phyloP scores from a whole-genome alignment of 2,113 vertebrate genomes.

The Triplophysa rosa region DNA sequence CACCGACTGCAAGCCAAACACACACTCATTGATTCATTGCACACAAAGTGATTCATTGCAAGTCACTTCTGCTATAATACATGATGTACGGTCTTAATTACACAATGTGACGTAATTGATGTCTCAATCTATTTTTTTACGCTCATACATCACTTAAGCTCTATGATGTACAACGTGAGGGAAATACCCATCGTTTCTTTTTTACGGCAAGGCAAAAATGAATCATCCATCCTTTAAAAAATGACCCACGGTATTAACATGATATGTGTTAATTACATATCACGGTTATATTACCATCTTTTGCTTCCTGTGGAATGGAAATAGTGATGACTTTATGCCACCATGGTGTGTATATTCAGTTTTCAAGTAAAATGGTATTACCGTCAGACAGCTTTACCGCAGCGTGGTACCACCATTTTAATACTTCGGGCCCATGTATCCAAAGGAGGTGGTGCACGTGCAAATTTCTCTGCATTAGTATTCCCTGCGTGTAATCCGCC shows the following conservation, averaged over 20 bases:
- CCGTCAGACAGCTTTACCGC: background rate
- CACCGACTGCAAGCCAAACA: slow-evolving; percentile 79
- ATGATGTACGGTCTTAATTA: slow-evolving; percentile 10
- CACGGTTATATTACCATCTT: background rate
- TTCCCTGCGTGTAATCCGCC: background rate
- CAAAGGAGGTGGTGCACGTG: background rate
- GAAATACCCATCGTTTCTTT: background rate
- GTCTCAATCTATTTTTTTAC: slow-evolving; percentile 1
- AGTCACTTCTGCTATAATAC: background rate
- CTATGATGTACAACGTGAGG: background rate
- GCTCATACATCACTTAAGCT: background rate
- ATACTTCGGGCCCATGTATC: background rate
- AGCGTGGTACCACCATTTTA: background rate
- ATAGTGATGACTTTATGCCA: background rate
- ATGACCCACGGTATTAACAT: no score
- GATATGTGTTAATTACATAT: background rate
- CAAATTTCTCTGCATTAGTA: slow-evolving; percentile 9
- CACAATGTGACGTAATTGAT: background rate
- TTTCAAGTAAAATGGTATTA: background rate
- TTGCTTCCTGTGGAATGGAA: background rate
- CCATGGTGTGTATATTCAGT: background rate
- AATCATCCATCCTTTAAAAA: background rate
- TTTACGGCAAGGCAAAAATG: background rate
- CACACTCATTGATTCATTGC: background rate
- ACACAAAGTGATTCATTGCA: slow-evolving; percentile 14